These are phyloP conservation scores for Mergus octosetaceus DNA, from an alignment of 2,797 vertebrate genomes.

Conservation along the genomic window DNA sequence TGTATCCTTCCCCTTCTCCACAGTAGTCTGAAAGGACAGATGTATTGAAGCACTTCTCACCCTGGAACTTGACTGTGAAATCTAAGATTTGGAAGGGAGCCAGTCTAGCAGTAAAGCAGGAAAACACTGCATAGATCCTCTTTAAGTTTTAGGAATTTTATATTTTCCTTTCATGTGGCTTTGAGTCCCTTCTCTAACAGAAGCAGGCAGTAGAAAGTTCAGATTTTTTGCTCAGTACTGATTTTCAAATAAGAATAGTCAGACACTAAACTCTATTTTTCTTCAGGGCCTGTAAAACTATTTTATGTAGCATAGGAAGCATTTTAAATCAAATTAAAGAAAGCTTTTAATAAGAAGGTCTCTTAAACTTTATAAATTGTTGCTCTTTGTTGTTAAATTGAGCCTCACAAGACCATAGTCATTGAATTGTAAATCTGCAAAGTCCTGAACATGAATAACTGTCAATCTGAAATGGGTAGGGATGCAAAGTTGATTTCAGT, in stretches of 20 bases:
- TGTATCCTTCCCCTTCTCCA: background rate
- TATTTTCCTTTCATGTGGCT: background rate
- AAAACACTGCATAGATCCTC: background rate
- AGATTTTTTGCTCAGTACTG: background rate
- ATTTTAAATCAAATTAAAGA: background rate
- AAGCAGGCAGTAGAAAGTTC: background rate
- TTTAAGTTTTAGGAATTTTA: background rate
- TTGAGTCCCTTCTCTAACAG: background rate
- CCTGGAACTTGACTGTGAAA: background rate
- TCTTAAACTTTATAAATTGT: background rate
- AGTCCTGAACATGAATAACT: background rate
- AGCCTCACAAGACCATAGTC: background rate
- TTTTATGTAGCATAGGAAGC: background rate
- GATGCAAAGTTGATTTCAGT: background rate
- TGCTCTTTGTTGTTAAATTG: background rate
- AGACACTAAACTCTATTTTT: background rate
- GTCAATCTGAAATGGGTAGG: background rate
- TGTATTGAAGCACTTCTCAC: background rate
- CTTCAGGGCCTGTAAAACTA: background rate
- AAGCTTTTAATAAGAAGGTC: background rate
- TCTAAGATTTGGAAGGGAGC: background rate
- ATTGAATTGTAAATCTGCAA: background rate
- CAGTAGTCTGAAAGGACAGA: background rate
- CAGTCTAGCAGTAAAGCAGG: background rate
- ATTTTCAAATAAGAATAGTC: background rate